Evolutionary conservation across 2,113 vertebrate species (phyloP).

Genomic region (Oreochromis spilurus): DNA sequence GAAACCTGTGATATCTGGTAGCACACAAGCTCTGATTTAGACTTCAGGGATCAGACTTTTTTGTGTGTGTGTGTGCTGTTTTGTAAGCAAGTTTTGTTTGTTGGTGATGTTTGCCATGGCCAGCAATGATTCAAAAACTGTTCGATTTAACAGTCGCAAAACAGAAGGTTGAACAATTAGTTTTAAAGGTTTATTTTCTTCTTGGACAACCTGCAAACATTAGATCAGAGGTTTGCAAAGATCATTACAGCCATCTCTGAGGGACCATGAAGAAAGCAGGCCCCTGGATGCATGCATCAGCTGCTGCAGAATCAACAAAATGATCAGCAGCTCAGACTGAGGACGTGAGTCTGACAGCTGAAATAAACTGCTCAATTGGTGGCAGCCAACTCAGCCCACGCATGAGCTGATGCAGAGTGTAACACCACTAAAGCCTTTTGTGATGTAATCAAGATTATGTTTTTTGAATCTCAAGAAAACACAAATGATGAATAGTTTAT

Average conservation of each 20-base stretch:
- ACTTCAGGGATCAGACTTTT: background rate
- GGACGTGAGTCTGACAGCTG: conserved; percentile 20
- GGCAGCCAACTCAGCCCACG: background rate
- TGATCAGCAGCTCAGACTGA: background rate
- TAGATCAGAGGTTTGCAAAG: background rate
- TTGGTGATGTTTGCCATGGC: background rate
- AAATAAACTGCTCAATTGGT: conserved; percentile 30
- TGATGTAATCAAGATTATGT: background rate
- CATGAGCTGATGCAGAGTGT: background rate
- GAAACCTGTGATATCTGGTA: background rate
- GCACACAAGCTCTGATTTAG: background rate
- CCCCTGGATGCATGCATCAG: background rate
- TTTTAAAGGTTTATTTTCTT: background rate
- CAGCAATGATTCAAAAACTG: background rate
- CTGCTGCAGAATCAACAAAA: conserved; percentile 16
- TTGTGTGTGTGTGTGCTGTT: background rate
- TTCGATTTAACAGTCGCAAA: background rate
- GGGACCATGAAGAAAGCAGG: background rate
- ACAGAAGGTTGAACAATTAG: background rate
- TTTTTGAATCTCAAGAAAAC: background rate
- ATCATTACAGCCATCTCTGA: background rate
- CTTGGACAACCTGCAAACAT: background rate
- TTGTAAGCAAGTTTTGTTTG: background rate
- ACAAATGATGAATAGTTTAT: background rate
- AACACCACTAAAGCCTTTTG: background rate